These are phyloP conservation scores for Tenodera sinensis DNA, from an alignment of 2,888 invertebrate species.

Conservation along the genomic window DNA sequence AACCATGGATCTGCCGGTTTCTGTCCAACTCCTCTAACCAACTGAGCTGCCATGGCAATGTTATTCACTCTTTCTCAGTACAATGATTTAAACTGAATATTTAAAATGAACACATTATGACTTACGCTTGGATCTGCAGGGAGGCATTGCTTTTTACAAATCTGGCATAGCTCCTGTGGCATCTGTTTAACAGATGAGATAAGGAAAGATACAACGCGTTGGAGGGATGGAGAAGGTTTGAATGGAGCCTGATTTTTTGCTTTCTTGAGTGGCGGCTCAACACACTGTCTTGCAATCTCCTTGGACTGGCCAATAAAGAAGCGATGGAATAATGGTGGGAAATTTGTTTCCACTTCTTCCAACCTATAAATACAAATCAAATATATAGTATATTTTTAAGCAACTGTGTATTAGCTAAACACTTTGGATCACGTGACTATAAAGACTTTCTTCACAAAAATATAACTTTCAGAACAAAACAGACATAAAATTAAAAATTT, in stretches of 20 bases:
- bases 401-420: no score
- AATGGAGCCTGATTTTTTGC: slow-evolving; percentile 56
- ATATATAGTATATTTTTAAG: not conserved
- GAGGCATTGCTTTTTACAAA: slow-evolving; percentile 59
- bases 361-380: slow-evolving; percentile 46
- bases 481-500: no score
- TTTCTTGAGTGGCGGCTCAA: slow-evolving; percentile 61
- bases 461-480: no score
- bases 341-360: slow-evolving; percentile 59
- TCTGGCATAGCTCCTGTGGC: slow-evolving; percentile 61
- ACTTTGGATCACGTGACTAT: no score
- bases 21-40: no score
- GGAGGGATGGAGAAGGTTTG: slow-evolving; percentile 58
- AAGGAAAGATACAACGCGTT: slow-evolving; percentile 58
- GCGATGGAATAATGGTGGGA: slow-evolving; percentile 57
- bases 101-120: not conserved
- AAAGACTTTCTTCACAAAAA: no score
- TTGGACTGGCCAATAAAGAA: slow-evolving; percentile 62
- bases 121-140: slow-evolving; percentile 54
- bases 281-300: slow-evolving; percentile 65
- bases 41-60: no score
- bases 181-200: slow-evolving; percentile 58
- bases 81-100: no score
- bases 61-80: no score
- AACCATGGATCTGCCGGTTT: no score